Percentiles rank a stretch among this genome's conserved stretches.
These are phyloP conservation scores for Nibea coibor DNA, from an alignment of 2,113 vertebrate species.

Conservation along the genomic window DNA sequence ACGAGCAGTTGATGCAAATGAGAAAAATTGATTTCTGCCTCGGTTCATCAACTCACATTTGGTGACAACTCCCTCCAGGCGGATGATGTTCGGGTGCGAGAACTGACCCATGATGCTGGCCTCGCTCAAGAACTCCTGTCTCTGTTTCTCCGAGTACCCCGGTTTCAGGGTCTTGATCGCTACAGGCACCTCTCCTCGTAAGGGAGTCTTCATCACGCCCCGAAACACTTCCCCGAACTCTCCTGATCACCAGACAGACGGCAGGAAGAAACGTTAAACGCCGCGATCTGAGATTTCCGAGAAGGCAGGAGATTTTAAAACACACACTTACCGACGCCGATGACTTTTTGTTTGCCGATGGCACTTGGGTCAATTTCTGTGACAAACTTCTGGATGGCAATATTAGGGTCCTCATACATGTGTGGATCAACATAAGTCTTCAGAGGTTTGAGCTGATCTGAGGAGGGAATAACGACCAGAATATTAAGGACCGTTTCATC, in stretches of 20 bases:
- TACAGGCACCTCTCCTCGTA: conserved; percentile 88
- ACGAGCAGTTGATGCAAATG: neutral
- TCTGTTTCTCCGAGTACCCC: conserved; percentile 95
- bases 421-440: conserved; percentile 97
- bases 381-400: conserved; percentile 96
- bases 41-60: conserved; percentile 87
- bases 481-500: neutral
- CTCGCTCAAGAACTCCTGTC: conserved; percentile 95
- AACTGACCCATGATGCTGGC: conserved; percentile 99
- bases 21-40: neutral
- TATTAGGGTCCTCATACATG: conserved; percentile 97
- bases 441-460: conserved; percentile 95
- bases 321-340: conserved; percentile 90
- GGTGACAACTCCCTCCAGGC: conserved; percentile 94
- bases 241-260: conserved; percentile 77
- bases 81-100: conserved; percentile 96
- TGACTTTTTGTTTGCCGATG: conserved; percentile 93
- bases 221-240: conserved; percentile 97
- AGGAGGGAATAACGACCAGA: neutral
- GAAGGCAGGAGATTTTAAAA: neutral
- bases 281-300: neutral
- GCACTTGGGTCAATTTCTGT: conserved; percentile 90
- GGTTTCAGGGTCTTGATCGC: conserved; percentile 96
- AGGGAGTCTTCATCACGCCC: conserved; percentile 86
- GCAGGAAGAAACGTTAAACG: conserved; percentile 10